Evolutionary conservation across 2,888 invertebrate genomes (phyloP), one percentile per base, ranked within the genome.

Genomic region (Cataglyphis cursor): DNA sequence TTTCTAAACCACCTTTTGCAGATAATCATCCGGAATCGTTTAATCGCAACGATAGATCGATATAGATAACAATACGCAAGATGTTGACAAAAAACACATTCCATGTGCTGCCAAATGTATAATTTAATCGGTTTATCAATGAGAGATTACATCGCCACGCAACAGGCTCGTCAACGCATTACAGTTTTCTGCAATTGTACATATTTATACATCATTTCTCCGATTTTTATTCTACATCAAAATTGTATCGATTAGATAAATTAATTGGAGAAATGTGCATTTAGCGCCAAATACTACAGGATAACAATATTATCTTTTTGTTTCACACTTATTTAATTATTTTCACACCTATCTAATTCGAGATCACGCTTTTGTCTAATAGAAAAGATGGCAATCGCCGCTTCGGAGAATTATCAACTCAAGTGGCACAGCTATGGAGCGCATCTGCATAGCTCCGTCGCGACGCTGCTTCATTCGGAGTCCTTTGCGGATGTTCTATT

Each of bases 391-490:
- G 95, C 96, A 48, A 95, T 95, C 86, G 94, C 95, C 59, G 95
- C 95, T 65, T 95, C 96, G 92, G 98, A 98, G 95, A 98, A 98
- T 92, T 98, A 98, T 95, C 98, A 98, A 95, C 96, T 98, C 76
- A 98, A 98, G 96, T 98, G 98, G 98, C 97, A 98, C 95, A 98
- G 98, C 89, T 98, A 97, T 95, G 96, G 97, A 92, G 96, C 97
- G 44, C 97, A 98, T 95, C 96, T 98, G 91, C 98, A 98, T 95
- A 97, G 97, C 74, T 98, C 97, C 86, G 97, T 98, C 72, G 97
- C 98, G 83, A 97, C 97, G 24, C 95, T 97, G 92, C 96, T 97
- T 24, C 97, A 97, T 84, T 97, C 97, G 92, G 98, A 98, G 93
- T 96, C 97, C 89, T 98, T 97, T 94, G 97, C 98, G 64, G 98